Evolutionary conservation across 2,797 vertebrate species (phyloP), one percentile per base, ranked within the genome.

Genomic region (Takifugu rubripes): DNA sequence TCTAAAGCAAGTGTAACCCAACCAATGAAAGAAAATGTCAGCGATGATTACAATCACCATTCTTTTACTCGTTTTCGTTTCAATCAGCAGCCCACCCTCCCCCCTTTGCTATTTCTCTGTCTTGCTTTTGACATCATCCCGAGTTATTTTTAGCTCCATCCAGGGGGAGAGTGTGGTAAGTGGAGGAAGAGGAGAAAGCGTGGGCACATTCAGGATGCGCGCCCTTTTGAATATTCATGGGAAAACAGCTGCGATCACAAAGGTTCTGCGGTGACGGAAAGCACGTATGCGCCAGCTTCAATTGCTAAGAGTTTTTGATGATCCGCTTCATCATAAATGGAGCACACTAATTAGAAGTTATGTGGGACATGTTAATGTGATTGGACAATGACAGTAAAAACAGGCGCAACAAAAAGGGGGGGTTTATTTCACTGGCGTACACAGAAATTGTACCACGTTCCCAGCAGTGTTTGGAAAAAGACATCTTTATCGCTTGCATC

Each of bases 131-230:
- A 77, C 77, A 80, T 75, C 80, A 78, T 62, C 60, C 42, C 0
- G 1, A 14, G 66, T 61, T 89, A 88, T 89, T 88, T 88, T 82
- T 89, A 88, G 80, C 82, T 58, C 46, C 2, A 16, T 82, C 74
- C 77, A 54, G 36, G 55, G 65, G 17, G 24, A 25, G 62, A 43
- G 47, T 3, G 46, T 42, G 33, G 10, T 72, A 68, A 54, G 59
- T 60, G 21, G 63, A 68, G 17, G 55, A 64, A 33, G 60, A 47
- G 25, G 54, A 36, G 56, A 45, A 80, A 54, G 71, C 59, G 54
- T 81, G 68, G 78, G 79, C 7, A 17, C 63, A 66, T 64, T 66
- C 14, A 62, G 45, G 56, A 75, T 26, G 60, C 54, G 12, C 64
- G 74, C 72, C 70, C n/a, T 74, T 81, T 68, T 84, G 61, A 76